Evolutionary conservation across 2,888 invertebrate species (phyloP).

Genomic region (Pachycephus smyrnensis): DNA sequence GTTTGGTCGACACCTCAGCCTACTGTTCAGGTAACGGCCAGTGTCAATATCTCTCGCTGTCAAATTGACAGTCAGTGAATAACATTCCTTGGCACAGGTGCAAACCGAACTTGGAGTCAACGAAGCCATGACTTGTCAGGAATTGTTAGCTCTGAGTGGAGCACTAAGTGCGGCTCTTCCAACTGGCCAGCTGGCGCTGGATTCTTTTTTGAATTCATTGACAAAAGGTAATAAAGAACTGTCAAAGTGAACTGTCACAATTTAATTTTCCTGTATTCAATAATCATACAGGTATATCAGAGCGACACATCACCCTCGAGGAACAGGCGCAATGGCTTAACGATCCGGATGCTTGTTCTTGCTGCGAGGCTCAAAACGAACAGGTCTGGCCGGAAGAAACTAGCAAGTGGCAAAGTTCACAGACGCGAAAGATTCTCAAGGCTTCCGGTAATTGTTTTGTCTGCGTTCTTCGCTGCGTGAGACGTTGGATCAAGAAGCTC

Average conservation of each 20-base stretch:
- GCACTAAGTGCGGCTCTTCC: slow-evolving; percentile 92
- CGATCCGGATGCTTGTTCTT: slow-evolving; percentile 72
- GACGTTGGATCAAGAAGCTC: slow-evolving; percentile 77
- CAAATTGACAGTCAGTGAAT: not conserved
- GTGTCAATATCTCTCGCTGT: not conserved
- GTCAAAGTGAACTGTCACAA: not conserved
- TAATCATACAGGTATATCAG: slow-evolving; percentile 50
- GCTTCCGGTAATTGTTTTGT: slow-evolving; percentile 69
- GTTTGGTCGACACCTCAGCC: slow-evolving; percentile 70
- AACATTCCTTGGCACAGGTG: slow-evolving; percentile 20
- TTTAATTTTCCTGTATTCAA: not conserved
- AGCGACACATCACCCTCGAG: slow-evolving; percentile 51
- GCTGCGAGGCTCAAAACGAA: slow-evolving; percentile 73
- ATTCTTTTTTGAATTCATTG: slow-evolving; percentile 84
- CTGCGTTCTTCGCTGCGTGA: slow-evolving; percentile 68
- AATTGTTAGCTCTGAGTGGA: slow-evolving; percentile 90
- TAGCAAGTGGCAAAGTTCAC: slow-evolving; percentile 43
- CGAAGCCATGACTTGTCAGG: slow-evolving; percentile 86
- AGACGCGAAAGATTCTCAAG: slow-evolving; percentile 60
- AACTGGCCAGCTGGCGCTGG: slow-evolving; percentile 86
- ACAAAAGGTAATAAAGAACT: slow-evolving; percentile 75
- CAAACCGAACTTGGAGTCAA: slow-evolving; percentile 71
- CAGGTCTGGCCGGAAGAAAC: slow-evolving; percentile 48
- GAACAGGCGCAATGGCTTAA: slow-evolving; percentile 54
- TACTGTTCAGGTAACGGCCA: slow-evolving; percentile 51